Base-by-base conservation (phyloP, 2,888 invertebrate species). In the Diadegma fenestrale region DNA sequence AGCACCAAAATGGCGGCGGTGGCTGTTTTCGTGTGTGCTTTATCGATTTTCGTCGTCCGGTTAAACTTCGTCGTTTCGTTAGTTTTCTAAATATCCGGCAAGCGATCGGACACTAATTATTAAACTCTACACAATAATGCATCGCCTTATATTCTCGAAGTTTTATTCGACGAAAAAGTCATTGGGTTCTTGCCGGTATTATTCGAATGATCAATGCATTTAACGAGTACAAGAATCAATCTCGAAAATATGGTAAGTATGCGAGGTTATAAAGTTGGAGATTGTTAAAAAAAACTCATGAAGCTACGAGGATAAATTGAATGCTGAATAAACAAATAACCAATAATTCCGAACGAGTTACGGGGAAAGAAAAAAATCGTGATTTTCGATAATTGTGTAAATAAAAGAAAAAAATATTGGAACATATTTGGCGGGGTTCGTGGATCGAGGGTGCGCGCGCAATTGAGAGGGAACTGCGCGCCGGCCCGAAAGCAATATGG, bases 391-490 rank as follows among this genome's bases (percentile, higher is more conserved):
- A 19, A 77, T 51, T 0, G 26, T 61, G 45, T 12, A 10, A 51
- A 37, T 12, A 51, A 51, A 66, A 71, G 5, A 45, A 68, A 84
- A 75, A 30, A 54, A 51, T n/a, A n/a, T n/a, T 43, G 26, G 58
- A 64, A 48, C 54, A 12, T 26, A 58, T 76, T 80, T 80, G 76
- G 80, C 80, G 80, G 71, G 81, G 37, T 68, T 75, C 30, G 51
- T n/a, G 68, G 12, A 68, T 64, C n/a, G 69, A 10, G 17, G 14
- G 19, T 30, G 82, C 85, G 85, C 85, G 85, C 85, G 82, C 82
- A 85, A 45, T 41, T 30, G 61, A 48, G 71, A 79, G 79, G 66
- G 73, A 78, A 78, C 26, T 61, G 64, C 63, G 68, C 41, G 51
- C 51, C 61, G 45, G 30, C 66, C 12, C 58, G 2, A 19, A 61